Percentiles rank a stretch among this genome's conserved stretches.
Conservation (phyloP, 2,797 vertebrate genomes). For the Crenuchus spilurus region DNA sequence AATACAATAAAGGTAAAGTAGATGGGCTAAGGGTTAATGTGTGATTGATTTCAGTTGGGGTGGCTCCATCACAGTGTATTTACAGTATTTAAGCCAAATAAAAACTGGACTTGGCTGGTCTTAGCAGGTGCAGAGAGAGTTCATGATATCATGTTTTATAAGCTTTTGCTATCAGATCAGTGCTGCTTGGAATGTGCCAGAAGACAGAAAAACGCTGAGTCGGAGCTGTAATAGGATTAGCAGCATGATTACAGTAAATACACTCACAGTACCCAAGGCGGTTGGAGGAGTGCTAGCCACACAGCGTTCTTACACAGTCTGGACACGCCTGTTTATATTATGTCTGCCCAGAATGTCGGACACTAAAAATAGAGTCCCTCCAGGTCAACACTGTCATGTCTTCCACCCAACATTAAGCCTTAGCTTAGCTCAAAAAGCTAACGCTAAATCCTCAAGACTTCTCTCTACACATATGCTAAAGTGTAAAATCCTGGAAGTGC, state of each 20-base stretch:
- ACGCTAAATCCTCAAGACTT: not conserved
- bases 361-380: not conserved
- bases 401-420: not conserved
- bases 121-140: not conserved
- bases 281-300: not conserved
- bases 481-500: not conserved
- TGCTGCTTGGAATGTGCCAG: not conserved
- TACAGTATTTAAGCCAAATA: not conserved
- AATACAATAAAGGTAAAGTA: no score
- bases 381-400: not conserved
- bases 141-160: not conserved
- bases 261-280: not conserved
- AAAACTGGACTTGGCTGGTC: not conserved
- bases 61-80: not conserved
- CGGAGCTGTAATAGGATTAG: not conserved
- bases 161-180: not conserved
- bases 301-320: not conserved
- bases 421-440: not conserved
- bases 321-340: not conserved
- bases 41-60: no score
- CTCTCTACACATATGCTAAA: not conserved
- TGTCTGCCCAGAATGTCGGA: not conserved
- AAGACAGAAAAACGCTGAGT: not conserved
- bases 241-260: slow-evolving; percentile 9
- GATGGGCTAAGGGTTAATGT: no score